Conservation (phyloP, 2,888 invertebrate species). For the Margaritifera margaritifera region DNA sequence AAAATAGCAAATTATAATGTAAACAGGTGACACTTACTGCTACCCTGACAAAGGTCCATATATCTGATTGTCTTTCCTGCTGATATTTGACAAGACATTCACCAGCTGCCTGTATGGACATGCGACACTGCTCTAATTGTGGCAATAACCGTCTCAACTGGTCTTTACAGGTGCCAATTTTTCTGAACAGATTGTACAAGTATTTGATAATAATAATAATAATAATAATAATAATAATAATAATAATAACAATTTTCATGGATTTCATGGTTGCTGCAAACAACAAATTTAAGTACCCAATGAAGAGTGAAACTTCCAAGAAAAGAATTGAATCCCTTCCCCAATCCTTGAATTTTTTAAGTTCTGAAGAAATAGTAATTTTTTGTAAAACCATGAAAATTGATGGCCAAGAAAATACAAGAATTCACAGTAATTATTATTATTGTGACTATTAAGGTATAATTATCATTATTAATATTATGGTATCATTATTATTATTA, state of each 20-base stretch:
- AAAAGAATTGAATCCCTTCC: too few relatives aligned
- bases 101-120: constrained; percentile 45
- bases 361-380: too few relatives aligned
- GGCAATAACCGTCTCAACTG: constrained; percentile 47
- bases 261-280: too few relatives aligned
- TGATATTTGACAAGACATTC: constrained; percentile 53
- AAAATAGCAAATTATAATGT: neutral
- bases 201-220: neutral
- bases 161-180: constrained; percentile 52
- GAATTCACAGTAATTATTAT: too few relatives aligned
- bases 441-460: too few relatives aligned
- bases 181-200: constrained; percentile 37
- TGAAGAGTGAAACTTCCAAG: too few relatives aligned
- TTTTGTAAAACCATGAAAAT: too few relatives aligned
- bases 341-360: too few relatives aligned
- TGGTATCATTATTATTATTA: neutral
- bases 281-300: too few relatives aligned
- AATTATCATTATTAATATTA: too few relatives aligned
- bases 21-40: constrained; percentile 46
- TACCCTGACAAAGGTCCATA: constrained; percentile 61
- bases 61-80: constrained; percentile 57
- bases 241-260: too few relatives aligned
- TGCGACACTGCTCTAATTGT: constrained; percentile 43
- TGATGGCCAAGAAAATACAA: too few relatives aligned
- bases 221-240: neutral